A percentile compares a stretch with the other conserved stretches of the same genome.
Conservation (phyloP, 2,888 invertebrate species). For the Lasius fuliginosus region DNA sequence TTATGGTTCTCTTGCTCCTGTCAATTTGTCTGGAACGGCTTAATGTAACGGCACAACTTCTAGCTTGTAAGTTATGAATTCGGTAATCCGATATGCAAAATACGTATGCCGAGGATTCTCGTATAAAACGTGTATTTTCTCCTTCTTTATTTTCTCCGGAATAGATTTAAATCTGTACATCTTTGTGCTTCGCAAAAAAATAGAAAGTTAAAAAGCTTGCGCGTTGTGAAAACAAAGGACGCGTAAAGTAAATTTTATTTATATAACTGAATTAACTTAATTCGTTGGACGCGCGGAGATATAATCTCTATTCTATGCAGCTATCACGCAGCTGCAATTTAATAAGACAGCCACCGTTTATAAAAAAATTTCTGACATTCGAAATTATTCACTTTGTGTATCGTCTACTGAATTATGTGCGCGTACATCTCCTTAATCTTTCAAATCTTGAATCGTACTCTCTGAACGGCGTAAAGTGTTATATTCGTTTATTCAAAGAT, state of each 20-base stretch:
- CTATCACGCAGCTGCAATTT: neutral
- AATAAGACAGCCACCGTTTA: neutral
- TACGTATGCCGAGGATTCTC: neutral
- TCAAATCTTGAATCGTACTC: neutral
- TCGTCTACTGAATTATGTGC: neutral
- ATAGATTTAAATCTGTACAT: conserved; percentile 8
- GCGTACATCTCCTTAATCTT: neutral
- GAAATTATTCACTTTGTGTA: neutral
- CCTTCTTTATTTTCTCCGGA: neutral
- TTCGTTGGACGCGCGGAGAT: neutral
- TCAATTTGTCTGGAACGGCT: conserved; percentile 48
- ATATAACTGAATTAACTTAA: neutral
- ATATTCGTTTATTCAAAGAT: conserved; percentile 46
- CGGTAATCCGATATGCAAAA: conserved; percentile 48
- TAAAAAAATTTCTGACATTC: neutral
- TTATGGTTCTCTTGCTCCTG: conserved; percentile 36
- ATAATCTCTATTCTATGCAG: neutral
- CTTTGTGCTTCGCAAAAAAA: neutral
- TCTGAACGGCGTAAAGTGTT: conserved; percentile 26
- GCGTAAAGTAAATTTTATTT: conserved; percentile 12
- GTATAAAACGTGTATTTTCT: neutral
- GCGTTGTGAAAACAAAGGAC: neutral
- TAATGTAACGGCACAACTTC: conserved; percentile 39
- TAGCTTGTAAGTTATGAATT: conserved; percentile 53
- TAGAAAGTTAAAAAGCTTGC: neutral